Evolutionary conservation across 2,888 invertebrate species (phyloP).

Genomic region (Hipparchia sbordonii): DNA sequence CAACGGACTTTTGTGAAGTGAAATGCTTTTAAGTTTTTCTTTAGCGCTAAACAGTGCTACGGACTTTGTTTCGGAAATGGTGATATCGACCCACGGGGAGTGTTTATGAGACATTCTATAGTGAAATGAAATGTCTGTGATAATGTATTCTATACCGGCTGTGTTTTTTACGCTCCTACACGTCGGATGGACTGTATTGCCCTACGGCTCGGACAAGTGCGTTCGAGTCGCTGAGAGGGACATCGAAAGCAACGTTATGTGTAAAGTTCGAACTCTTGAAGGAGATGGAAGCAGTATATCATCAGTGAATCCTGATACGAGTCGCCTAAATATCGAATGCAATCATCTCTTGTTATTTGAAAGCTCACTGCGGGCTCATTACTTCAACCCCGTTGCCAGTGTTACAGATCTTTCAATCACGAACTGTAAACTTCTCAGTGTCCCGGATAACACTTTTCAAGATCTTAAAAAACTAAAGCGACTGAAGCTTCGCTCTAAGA

Average conservation of each 20-base stretch:
- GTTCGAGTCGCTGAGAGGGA: slow-evolving; percentile 69
- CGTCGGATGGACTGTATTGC: slow-evolving; percentile 78
- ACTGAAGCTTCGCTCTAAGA: slow-evolving; percentile 90
- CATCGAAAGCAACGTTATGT: slow-evolving; percentile 83
- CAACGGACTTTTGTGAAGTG: slow-evolving; percentile 73
- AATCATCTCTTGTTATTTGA: slow-evolving; percentile 90
- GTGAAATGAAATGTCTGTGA: slow-evolving; percentile 82
- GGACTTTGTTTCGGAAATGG: slow-evolving; percentile 83
- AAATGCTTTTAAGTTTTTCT: slow-evolving; percentile 78
- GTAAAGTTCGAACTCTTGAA: slow-evolving; percentile 88
- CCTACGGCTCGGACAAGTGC: slow-evolving; percentile 79
- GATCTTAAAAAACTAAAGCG: slow-evolving; percentile 90
- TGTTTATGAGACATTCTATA: slow-evolving; percentile 80
- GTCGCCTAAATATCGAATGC: slow-evolving; percentile 89
- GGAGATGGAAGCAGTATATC: slow-evolving; percentile 86
- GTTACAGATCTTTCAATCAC: slow-evolving; percentile 89
- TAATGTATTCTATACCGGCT: slow-evolving; percentile 74
- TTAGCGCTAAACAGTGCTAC: slow-evolving; percentile 68
- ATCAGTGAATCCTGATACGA: slow-evolving; percentile 85
- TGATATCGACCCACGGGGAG: slow-evolving; percentile 82
- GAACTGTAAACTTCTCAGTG: slow-evolving; percentile 90
- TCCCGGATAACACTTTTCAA: slow-evolving; percentile 90
- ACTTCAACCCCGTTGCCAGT: slow-evolving; percentile 87
- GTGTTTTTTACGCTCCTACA: slow-evolving; percentile 81
- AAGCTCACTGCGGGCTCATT: slow-evolving; percentile 88